Evolutionary conservation across 2,888 invertebrate genomes (phyloP).

Genomic region (Cosmopolites sordidus): DNA sequence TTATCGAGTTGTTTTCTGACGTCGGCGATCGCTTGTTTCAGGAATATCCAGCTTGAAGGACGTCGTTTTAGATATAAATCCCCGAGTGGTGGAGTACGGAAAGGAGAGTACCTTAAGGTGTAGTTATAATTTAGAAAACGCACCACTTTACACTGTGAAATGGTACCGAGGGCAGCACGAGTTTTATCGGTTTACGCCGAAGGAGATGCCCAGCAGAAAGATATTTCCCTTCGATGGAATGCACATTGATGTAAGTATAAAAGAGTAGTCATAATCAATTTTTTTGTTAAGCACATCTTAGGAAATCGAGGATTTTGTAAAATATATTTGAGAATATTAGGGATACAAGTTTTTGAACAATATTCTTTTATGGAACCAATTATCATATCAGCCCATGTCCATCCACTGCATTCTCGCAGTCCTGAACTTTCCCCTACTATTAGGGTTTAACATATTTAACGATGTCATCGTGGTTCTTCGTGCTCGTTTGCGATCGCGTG

Average conservation of each 20-base stretch:
- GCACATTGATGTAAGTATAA: constrained; percentile 72
- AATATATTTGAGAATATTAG: too few relatives aligned
- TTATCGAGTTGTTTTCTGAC: constrained; percentile 5
- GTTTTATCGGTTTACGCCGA: constrained; percentile 77
- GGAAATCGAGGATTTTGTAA: too few relatives aligned
- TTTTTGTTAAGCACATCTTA: not conserved
- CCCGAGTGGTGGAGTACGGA: constrained; percentile 65
- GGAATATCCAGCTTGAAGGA: constrained; percentile 66
- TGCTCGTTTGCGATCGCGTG: too few relatives aligned
- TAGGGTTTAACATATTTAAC: too few relatives aligned
- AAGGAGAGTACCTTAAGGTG: constrained; percentile 68
- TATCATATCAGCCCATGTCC: too few relatives aligned
- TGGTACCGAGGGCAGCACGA: constrained; percentile 81
- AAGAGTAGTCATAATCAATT: not conserved
- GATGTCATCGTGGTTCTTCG: too few relatives aligned
- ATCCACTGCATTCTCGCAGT: too few relatives aligned
- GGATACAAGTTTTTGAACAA: too few relatives aligned
- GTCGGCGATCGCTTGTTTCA: constrained; percentile 33
- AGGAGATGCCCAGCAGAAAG: constrained; percentile 66
- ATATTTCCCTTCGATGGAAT: constrained; percentile 71
- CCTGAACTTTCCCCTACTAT: too few relatives aligned
- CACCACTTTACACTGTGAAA: constrained; percentile 76
- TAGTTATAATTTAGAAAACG: constrained; percentile 70
- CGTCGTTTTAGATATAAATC: constrained; percentile 66
- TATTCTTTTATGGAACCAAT: too few relatives aligned